These are phyloP conservation scores for Cuculus canorus DNA, from an alignment of 2,797 vertebrate species.

Conservation along the genomic window DNA sequence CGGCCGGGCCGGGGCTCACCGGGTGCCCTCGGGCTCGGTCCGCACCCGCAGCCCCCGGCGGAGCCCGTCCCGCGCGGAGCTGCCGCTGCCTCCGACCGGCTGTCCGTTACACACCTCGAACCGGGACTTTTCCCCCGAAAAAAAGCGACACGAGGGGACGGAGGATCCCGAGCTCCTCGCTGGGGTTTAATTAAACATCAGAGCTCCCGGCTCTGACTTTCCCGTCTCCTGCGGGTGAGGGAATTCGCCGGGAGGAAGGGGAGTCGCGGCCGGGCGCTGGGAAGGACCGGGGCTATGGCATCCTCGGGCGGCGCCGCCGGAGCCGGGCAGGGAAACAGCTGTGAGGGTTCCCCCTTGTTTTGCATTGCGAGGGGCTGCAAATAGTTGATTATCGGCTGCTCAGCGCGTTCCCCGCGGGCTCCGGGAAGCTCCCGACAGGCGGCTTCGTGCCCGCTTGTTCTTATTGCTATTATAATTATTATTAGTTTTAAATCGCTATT, in stretches of 20 bases:
- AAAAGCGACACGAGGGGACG: accelerated
- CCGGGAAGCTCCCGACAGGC: no score
- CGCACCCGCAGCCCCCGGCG: neutral
- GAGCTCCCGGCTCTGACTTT: no score
- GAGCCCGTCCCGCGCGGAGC: neutral
- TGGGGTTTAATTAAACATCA: no score
- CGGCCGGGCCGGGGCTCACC: neutral
- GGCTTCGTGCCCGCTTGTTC: no score
- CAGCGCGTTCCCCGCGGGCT: no score
- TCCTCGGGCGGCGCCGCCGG: neutral
- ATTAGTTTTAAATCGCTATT: no score
- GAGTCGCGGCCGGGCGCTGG: neutral
- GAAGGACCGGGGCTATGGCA: constrained; percentile 18
- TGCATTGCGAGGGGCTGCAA: no score
- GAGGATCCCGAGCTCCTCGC: neutral
- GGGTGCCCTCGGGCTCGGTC: neutral
- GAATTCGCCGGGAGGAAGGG: neutral
- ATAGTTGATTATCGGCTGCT: no score
- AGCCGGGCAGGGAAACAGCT: neutral
- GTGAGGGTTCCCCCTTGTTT: no score
- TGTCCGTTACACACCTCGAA: neutral
- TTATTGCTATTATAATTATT: no score
- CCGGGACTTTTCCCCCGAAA: accelerated
- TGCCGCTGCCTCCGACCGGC: neutral
- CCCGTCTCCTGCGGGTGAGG: no score